Evolutionary conservation across 2,797 vertebrate species (phyloP).

Genomic region (Masticophis lateralis): DNA sequence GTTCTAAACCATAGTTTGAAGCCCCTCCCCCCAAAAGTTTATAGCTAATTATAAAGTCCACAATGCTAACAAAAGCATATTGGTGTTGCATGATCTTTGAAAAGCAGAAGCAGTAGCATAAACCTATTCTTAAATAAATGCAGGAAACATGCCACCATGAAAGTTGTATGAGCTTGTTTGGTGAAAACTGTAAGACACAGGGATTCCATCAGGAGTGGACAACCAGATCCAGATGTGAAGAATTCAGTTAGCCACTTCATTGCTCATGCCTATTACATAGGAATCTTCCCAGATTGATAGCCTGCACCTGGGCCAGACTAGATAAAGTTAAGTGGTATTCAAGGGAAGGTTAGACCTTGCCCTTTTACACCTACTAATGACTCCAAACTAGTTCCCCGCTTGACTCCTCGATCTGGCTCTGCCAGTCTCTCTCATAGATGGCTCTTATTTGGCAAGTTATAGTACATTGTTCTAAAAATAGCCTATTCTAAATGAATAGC

Average conservation of each 20-base stretch:
- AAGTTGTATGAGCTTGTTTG: not conserved
- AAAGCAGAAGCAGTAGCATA: not conserved
- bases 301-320: not conserved
- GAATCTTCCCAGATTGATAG: not conserved
- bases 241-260: not conserved
- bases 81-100: not conserved
- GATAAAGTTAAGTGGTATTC: not conserved
- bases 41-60: not conserved
- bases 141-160: not conserved
- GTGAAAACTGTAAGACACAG: not conserved
- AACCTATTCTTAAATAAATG: not conserved
- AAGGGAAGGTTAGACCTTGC: not conserved
- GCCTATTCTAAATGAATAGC: not conserved
- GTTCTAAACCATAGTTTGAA: not conserved
- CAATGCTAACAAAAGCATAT: not conserved
- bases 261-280: not conserved
- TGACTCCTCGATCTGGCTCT: not conserved
- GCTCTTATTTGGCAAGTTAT: not conserved
- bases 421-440: not conserved
- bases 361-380: not conserved
- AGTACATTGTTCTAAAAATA: not conserved
- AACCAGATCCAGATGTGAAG: not conserved
- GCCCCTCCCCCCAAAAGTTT: not conserved
- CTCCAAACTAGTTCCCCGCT: not conserved
- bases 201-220: not conserved